Percentiles rank a stretch among this genome's conserved stretches.
Evolutionary conservation across 2,113 vertebrate genomes (phyloP).

Genomic region (Raja brachyura): DNA sequence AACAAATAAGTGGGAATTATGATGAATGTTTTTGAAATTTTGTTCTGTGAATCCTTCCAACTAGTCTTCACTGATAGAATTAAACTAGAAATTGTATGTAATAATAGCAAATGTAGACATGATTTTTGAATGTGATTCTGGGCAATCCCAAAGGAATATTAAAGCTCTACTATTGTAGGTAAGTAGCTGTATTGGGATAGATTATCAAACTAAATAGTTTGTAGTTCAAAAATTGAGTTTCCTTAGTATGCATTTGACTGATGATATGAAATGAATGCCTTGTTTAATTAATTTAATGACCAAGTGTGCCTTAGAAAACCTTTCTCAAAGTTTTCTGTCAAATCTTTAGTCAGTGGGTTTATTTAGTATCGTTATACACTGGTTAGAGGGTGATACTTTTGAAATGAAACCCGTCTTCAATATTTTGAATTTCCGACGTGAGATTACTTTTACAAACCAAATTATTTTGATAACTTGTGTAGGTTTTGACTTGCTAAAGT

Average conservation of each 20-base stretch:
- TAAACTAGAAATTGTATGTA: conserved; percentile 8
- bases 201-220: background rate
- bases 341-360: background rate
- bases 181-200: background rate
- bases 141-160: background rate
- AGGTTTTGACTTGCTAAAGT: background rate
- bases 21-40: background rate
- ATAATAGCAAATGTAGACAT: background rate
- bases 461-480: background rate
- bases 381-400: background rate
- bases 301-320: too few species aligned
- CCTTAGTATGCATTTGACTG: background rate
- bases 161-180: background rate
- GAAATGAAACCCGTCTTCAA: background rate
- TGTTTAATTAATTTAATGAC: background rate
- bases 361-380: background rate
- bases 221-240: background rate
- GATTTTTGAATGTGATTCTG: background rate
- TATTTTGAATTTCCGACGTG: background rate
- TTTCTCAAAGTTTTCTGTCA: background rate
- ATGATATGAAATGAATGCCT: background rate
- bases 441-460: background rate
- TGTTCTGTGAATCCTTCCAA: conserved; percentile 28
- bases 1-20: background rate
- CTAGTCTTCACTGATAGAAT: conserved; percentile 17